Conservation (phyloP, 1,140 invertebrate genomes). For the Drosophila ohnishii region DNA sequence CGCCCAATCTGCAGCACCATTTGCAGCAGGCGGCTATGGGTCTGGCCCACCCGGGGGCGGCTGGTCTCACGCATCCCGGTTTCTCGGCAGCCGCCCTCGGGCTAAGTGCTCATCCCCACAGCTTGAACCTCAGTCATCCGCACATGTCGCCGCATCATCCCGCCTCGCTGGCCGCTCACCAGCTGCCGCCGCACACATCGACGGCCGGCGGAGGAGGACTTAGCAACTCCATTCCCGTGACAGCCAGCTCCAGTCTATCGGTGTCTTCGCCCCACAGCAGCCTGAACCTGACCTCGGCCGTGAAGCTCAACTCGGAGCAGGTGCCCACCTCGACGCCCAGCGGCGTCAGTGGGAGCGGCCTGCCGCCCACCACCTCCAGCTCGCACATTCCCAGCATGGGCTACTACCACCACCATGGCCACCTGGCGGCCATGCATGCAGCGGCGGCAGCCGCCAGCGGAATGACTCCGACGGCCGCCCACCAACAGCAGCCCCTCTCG, state of each 20-base stretch:
- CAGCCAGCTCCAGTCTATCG: conserved; percentile 42
- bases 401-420: conserved; percentile 74
- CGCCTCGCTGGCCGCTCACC: conserved; percentile 53
- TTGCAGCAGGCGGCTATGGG: conserved; percentile 75
- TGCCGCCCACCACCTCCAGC: conserved; percentile 54
- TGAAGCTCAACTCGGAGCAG: conserved; percentile 48
- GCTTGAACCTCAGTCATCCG: conserved; percentile 77
- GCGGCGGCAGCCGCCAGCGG: conserved; percentile 61
- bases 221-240: conserved; percentile 54
- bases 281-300: conserved; percentile 64
- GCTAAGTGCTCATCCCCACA: conserved; percentile 72
- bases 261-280: conserved; percentile 70
- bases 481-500: conserved; percentile 67
- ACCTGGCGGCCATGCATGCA: conserved; percentile 75
- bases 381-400: conserved; percentile 79
- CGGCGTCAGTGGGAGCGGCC: conserved; percentile 14
- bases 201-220: conserved; percentile 28
- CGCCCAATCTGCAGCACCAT: conserved; percentile 75
- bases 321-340: conserved; percentile 66
- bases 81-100: conserved; percentile 74
- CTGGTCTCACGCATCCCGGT: conserved; percentile 71
- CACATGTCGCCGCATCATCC: conserved; percentile 81
- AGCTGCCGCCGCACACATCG: conserved; percentile 70
- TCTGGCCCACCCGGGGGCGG: conserved; percentile 58
- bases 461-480: conserved; percentile 67